A percentile compares a stretch with the other conserved stretches of the same genome.
These are phyloP conservation scores for Phlogophora meticulosa DNA, from an alignment of 2,888 invertebrate genomes.

Conservation along the genomic window DNA sequence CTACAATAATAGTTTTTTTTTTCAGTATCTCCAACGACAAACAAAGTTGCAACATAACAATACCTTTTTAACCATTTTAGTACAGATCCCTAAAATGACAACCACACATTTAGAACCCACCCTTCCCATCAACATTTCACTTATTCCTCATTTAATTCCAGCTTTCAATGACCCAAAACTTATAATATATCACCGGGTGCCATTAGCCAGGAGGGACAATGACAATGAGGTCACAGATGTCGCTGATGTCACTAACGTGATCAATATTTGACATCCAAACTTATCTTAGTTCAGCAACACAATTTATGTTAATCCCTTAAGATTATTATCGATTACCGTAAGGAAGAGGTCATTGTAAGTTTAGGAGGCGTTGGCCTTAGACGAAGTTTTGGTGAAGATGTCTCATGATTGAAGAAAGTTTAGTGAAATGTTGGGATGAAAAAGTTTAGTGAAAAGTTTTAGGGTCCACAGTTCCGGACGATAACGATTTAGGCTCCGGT, in stretches of 20 bases:
- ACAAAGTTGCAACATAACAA: too few relatives aligned
- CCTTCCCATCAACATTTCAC: neutral
- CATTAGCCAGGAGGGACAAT: constrained; percentile 20
- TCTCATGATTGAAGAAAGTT: neutral
- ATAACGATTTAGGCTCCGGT: neutral
- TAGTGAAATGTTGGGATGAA: neutral
- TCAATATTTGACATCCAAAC: constrained; percentile 39
- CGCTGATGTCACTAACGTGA: constrained; percentile 45
- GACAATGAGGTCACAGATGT: constrained; percentile 42
- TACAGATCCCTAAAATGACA: neutral
- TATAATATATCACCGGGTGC: constrained; percentile 18
- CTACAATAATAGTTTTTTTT: too few relatives aligned
- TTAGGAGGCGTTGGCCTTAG: constrained; percentile 6
- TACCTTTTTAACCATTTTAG: too few relatives aligned
- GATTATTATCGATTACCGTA: constrained; percentile 35
- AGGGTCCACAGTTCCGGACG: too few relatives aligned
- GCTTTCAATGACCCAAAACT: constrained; percentile 29
- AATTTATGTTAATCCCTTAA: constrained; percentile 47
- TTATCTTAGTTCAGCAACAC: constrained; percentile 16
- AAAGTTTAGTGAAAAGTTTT: constrained; percentile 20
- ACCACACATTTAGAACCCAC: neutral
- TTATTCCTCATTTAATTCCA: constrained; percentile 29
- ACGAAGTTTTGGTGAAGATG: constrained; percentile 21
- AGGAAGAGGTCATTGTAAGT: constrained; percentile 15
- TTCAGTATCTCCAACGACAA: too few relatives aligned